A percentile compares a stretch with the other conserved stretches of the same genome.
Evolutionary conservation across 1,140 invertebrate genomes (phyloP).

Genomic region (Melipona quadrifasciata): DNA sequence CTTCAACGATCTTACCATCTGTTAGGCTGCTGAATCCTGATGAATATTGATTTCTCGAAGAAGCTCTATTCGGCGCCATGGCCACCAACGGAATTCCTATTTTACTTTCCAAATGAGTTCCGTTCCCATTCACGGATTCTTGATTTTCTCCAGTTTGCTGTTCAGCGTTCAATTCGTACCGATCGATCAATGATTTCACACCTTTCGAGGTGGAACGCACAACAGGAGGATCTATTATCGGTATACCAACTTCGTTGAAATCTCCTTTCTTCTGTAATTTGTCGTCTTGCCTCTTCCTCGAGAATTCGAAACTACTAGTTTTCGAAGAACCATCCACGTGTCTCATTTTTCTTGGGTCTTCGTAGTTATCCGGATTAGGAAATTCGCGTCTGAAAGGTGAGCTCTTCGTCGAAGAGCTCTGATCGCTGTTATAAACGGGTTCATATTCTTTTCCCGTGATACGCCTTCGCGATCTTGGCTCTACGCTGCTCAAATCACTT

Average conservation of each 20-base stretch:
- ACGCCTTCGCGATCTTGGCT: conserved; percentile 67
- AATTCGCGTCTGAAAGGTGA: conserved; percentile 42
- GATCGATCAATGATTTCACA: conserved; percentile 58
- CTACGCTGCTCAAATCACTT: conserved; percentile 67
- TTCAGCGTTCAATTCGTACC: conserved; percentile 56
- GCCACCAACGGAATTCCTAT: conserved; percentile 49
- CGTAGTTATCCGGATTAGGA: conserved; percentile 74
- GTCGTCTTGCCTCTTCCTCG: conserved; percentile 30
- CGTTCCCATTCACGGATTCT: conserved; percentile 39
- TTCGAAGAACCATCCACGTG: conserved; percentile 53
- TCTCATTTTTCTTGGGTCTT: conserved; percentile 59
- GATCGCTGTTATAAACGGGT: not conserved
- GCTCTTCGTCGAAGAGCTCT: not conserved
- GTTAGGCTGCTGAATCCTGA: conserved; percentile 75
- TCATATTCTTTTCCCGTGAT: conserved; percentile 63
- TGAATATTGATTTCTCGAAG: conserved; percentile 70
- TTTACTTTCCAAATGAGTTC: conserved; percentile 40
- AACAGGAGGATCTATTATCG: conserved; percentile 60
- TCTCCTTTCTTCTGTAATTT: conserved; percentile 62
- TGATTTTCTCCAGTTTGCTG: conserved; percentile 38
- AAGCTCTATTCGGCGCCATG: conserved; percentile 57
- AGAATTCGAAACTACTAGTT: conserved; percentile 64
- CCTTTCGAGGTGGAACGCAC: conserved; percentile 20
- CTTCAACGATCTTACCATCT: conserved; percentile 60
- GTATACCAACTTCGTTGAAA: conserved; percentile 80